These are phyloP conservation scores for Hetaerina americana DNA, from an alignment of 1,140 invertebrate species.

Conservation along the genomic window DNA sequence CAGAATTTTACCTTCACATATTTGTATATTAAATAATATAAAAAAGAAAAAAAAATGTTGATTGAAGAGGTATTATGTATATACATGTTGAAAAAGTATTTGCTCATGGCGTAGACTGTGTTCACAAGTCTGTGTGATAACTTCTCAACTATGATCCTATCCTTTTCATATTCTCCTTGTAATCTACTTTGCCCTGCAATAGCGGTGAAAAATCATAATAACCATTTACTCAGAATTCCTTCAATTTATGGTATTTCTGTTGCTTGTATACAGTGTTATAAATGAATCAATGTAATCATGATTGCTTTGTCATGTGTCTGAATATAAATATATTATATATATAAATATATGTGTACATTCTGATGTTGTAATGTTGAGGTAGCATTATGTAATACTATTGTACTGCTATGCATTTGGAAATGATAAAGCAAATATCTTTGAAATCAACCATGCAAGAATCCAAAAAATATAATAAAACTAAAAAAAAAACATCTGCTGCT, in stretches of 20 bases:
- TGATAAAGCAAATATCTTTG: constrained; percentile 5
- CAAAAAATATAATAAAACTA: neutral
- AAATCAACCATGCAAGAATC: constrained; percentile 14
- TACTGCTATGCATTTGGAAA: constrained; percentile 2
- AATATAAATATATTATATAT: constrained; percentile 3
- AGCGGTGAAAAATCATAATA: constrained; percentile 3
- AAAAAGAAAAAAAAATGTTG: constrained; percentile 2
- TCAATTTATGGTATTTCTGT: constrained; percentile 5
- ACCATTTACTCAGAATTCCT: constrained; percentile 4
- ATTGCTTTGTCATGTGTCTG: constrained; percentile 3
- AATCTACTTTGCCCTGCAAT: constrained; percentile 2
- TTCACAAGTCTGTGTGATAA: constrained; percentile 10
- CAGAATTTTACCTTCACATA: constrained; percentile 4
- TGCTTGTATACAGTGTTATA: constrained; percentile 7
- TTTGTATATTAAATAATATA: constrained; percentile 6
- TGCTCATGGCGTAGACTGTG: constrained; percentile 11
- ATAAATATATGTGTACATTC: constrained; percentile 5
- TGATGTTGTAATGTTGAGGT: constrained; percentile 1
- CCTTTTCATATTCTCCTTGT: constrained; percentile 6
- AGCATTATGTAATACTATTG: constrained; percentile 2
- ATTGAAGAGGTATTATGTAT: constrained; percentile 3
- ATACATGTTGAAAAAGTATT: constrained; percentile 11
- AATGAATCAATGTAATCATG: constrained; percentile 6
- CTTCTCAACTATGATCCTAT: constrained; percentile 7
- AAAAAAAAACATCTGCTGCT: constrained; percentile 1